Base-by-base conservation (phyloP, 2,888 invertebrate species). In the Cyaniris semiargus region DNA sequence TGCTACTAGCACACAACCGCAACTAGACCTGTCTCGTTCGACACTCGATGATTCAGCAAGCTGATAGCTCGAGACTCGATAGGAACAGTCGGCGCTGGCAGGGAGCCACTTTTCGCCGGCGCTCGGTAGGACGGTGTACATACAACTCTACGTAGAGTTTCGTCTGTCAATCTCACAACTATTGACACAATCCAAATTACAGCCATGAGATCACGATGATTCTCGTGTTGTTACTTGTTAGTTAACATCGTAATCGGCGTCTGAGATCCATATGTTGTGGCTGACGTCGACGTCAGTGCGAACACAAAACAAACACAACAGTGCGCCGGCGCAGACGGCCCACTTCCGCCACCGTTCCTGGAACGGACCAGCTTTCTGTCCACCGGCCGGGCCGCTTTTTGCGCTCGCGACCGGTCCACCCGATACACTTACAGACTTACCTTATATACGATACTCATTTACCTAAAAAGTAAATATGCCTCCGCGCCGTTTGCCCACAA, bases 281-380 rank as follows among this genome's bases (percentile, higher is more conserved):
- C 66, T 18, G 66, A 15, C 18, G 15, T 66, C 8, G 66, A 31
- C 4, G 15, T 66, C 66, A 66, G 66, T 18, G 27, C 27, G 66
- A 66, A 4, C 15, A 66, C 27, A 66, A 66, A 66, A 27, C 27
- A 27, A 27, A 15, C 27, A 3, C 21, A 27, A 27, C 27, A 27
- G 0, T 27, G 27, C 27, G 15, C 23, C 66, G 66, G 27, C 66
- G 66, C 66, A 15, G 15, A 18, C 27, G 66, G 66, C 27, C 5
- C 27, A 27, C 66, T 66, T 66, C 66, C 27, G 27, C 66, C 66
- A 27, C 27, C 27, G 66, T 66, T 66, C 66, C 66, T 27, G 66
- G 66, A 60, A 66, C 66, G 18, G 66, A 27, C 27, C 27, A 66
- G 66, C 66, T 66, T 66, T 66, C 66, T 66, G 66, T 66, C 27